Percentiles rank a stretch among this genome's conserved stretches.
These are phyloP conservation scores for Notospermus geniculatus DNA, from an alignment of 1,140 invertebrate genomes.

Conservation along the genomic window DNA sequence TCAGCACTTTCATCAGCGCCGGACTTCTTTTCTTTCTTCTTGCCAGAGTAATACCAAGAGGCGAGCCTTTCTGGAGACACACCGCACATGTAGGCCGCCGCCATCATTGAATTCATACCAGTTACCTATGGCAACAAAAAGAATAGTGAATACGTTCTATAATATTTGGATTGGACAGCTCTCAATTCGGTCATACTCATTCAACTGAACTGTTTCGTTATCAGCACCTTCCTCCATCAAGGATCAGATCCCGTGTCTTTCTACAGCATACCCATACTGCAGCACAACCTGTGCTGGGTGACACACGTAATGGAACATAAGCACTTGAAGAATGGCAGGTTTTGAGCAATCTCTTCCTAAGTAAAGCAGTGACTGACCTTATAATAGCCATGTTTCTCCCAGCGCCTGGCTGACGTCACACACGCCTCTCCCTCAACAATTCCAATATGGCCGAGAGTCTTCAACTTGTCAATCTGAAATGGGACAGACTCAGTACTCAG, in stretches of 20 bases:
- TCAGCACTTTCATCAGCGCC: neutral
- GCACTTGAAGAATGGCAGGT: too few relatives aligned
- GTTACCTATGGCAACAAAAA: neutral
- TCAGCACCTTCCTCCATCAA: neutral
- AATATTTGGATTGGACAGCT: neutral
- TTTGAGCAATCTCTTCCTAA: neutral
- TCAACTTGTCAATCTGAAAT: neutral
- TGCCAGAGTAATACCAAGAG: neutral
- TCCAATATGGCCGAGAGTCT: slow-evolving; percentile 2
- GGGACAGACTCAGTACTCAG: neutral
- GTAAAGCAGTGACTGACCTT: neutral
- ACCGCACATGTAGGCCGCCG: slow-evolving; percentile 3
- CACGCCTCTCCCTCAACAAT: neutral
- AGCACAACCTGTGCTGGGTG: too few relatives aligned
- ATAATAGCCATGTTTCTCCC: neutral
- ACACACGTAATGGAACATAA: too few relatives aligned
- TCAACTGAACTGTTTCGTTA: neutral
- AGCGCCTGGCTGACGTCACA: slow-evolving; percentile 1
- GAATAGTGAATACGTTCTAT: neutral
- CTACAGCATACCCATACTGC: neutral
- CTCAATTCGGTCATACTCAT: neutral
- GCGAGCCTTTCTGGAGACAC: neutral
- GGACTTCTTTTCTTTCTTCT: slow-evolving; percentile 4
- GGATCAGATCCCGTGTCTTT: neutral
- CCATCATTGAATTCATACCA: neutral